phyloP scores from a whole-genome alignment of 2,113 vertebrate species.

The Greenwoodochromis staneri region DNA sequence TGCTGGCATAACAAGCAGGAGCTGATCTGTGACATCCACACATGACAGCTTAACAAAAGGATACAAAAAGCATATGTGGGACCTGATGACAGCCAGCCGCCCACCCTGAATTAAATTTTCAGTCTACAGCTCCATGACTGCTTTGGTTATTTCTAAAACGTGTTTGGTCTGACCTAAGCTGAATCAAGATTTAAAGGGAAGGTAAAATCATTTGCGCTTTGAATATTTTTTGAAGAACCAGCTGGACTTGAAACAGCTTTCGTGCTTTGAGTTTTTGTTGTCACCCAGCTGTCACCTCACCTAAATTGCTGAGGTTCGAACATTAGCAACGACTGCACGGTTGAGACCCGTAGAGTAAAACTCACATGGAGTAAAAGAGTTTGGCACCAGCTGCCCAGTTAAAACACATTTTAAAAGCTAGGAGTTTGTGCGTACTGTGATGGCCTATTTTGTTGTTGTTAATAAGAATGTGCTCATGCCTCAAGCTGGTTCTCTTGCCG shows the following conservation, averaged over 20 bases:
- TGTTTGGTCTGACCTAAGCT: neutral
- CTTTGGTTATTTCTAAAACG: slow-evolving; percentile 7
- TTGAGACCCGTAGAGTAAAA: neutral
- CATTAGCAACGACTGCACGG: neutral
- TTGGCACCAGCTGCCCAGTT: neutral
- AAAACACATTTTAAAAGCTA: neutral
- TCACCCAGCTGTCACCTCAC: slow-evolving; percentile 17
- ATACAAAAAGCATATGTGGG: slow-evolving; percentile 7
- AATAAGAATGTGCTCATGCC: neutral
- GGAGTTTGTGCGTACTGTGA: neutral
- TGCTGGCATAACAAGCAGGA: slow-evolving; percentile 40
- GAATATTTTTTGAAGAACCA: slow-evolving; percentile 6
- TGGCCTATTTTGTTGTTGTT: neutral
- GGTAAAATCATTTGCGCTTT: neutral
- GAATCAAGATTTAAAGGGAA: neutral
- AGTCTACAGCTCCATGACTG: neutral
- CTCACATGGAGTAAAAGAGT: neutral
- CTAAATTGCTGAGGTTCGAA: neutral
- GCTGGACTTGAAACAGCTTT: slow-evolving; percentile 15
- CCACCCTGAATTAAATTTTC: neutral
- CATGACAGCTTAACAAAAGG: slow-evolving; percentile 57
- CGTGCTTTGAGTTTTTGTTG: slow-evolving; percentile 7
- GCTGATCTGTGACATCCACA: slow-evolving; percentile 42
- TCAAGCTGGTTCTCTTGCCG: neutral
- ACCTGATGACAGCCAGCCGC: slow-evolving; percentile 4